Evolutionary conservation across 2,797 vertebrate species (phyloP), one percentile per base, ranked within the genome.

Genomic region (Protonibea diacanthus): DNA sequence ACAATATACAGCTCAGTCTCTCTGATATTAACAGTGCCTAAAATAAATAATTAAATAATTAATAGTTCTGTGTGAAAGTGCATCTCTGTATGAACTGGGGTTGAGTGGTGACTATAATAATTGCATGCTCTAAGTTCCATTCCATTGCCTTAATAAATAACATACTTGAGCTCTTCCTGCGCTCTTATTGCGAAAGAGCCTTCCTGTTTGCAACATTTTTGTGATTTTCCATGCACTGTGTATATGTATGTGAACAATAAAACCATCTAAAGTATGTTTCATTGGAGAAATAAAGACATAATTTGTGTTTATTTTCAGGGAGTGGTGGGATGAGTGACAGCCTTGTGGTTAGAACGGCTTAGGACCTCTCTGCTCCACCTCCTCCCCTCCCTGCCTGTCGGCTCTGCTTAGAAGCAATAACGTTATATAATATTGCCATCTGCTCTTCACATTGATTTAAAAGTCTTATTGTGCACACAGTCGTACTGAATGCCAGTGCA

Each of bases 371-470:
- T 70, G 48, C 20, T 70, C 70, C 69, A 67, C 86, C 83, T 81
- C 52, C 38, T 61, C 80, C 13, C 66, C 66, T 61, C 68, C 85
- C 78, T 83, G 49, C 38, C 60, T 74, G 72, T 74, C 79, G 83
- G 78, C 80, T 90, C 80, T 88, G 68, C 89, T 93, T 90, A 86
- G 78, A 75, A 80, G 89, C 91, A 91, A 85, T 83, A 85, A 84
- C 84, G 84, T 94, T 94, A 94, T 75, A 82, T 94, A 94, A 95
- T 82, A 57, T 55, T 56, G 45, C 92, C 92, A 94, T 94, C 93
- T 95, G 94, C 84, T 86, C 87, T 66, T 74, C 83, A 68, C 79
- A 80, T 85, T 71, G 82, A 86, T 88, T 89, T 87, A 81, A 93
- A 93, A 90, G 78, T 84, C 77, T 60, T 60, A 79, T 74, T 71